phyloP scores from a whole-genome alignment of 2,888 invertebrate species.

The Ctena decussata region DNA sequence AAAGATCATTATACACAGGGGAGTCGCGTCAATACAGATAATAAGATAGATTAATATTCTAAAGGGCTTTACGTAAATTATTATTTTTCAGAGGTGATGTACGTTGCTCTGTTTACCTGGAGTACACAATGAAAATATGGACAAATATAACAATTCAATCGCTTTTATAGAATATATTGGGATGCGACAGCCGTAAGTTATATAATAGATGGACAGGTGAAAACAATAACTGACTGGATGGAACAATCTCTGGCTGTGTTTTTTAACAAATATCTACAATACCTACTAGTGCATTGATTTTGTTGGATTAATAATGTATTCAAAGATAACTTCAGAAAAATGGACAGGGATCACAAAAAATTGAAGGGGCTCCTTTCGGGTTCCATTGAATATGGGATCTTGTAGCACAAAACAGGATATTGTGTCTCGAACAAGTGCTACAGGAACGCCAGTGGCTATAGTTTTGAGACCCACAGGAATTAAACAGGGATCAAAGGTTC shows the following conservation, averaged over 20 bases:
- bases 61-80: not conserved
- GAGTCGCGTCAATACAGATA: not conserved
- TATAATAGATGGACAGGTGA: no score
- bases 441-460: conserved; percentile 21
- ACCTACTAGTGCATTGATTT: not conserved
- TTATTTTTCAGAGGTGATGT: not conserved
- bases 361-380: not conserved
- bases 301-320: no score
- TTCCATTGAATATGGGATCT: conserved; percentile 26
- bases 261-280: not conserved
- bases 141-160: not conserved
- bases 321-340: not conserved
- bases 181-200: no score
- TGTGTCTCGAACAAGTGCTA: conserved; percentile 38
- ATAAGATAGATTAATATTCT: not conserved
- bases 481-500: not conserved
- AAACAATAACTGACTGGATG: not conserved
- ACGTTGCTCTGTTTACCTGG: not conserved
- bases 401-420: conserved; percentile 50
- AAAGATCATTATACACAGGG: not conserved
- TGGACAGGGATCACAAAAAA: not conserved
- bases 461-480: not conserved
- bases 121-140: not conserved
- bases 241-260: not conserved
- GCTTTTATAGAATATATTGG: no score